Base-by-base conservation (phyloP, 2,113 vertebrate genomes). In the Corythaeola cristata region DNA sequence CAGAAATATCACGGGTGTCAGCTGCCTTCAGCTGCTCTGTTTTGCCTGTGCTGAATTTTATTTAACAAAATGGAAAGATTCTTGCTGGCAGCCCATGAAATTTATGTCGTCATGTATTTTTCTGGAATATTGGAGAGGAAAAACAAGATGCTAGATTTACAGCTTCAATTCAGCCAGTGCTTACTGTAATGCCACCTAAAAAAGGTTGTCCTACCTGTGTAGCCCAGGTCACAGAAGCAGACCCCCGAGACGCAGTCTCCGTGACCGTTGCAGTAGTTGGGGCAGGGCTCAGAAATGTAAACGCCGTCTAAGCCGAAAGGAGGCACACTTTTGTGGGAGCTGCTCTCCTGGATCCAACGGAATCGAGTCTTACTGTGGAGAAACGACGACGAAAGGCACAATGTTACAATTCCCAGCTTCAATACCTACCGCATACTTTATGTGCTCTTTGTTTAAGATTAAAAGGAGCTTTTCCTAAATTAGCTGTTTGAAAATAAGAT, bases 331-430 rank as follows among this genome's bases (percentile, higher is more conserved):
- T 99, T 98, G 93, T 99, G 98, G 58, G 98, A 96, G 63, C 98
- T 99, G 98, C 99, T 99, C 96, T 99, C 99, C 97, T 99, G 99
- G 97, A 99, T 99, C 99, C 99, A 99, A 41, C 99, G 99, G 97
- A 99, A 99, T 67, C 99, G 98, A 11, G 99, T 99, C 97, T 99
- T 99, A 95, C 99, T 99, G 97, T 55, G 95, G 89, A 94, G 89
- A 78, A 62, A 94, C 16, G 66, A 49, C 0, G n/a, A 72, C 0
- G 11, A 86, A 39, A 76, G 19, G 27, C 52, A 63, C 0, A 0
- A 6, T 2, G 3, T 44, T 60, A 30, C 35, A 45, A 13, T 32
- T 69, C 22, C 41, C 8, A 50, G 14, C 49, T 78, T 68, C 60
- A 19, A 2, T 3, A 60, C 8, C 76, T 39, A 3, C 68, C 37